Evolutionary conservation across 2,888 invertebrate species (phyloP).

Genomic region (Drosophila mimetica): DNA sequence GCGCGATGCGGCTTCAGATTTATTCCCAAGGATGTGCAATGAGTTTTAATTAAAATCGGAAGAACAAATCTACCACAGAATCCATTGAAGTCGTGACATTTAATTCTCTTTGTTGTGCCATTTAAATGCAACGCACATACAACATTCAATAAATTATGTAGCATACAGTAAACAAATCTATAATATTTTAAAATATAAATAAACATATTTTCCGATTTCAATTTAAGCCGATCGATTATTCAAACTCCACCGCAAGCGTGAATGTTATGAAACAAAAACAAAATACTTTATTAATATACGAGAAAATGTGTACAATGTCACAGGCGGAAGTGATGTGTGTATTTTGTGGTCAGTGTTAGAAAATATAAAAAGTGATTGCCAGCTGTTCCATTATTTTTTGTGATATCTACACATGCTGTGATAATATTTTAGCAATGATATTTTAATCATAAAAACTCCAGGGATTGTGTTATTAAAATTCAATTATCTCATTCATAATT

Average conservation of each 20-base stretch:
- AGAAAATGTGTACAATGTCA: not conserved
- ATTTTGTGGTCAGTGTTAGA: constrained; percentile 16
- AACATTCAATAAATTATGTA: too few species aligned
- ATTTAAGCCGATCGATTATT: not conserved
- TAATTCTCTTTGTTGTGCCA: not conserved
- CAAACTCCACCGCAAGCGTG: not conserved
- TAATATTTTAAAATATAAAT: not conserved
- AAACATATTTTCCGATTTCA: not conserved
- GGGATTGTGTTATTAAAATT: constrained; percentile 21
- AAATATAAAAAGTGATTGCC: not conserved
- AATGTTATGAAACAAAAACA: not conserved
- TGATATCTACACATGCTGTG: too few species aligned
- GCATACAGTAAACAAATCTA: not conserved
- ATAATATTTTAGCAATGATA: not conserved
- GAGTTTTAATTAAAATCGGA: not conserved
- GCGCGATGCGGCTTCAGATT: not conserved
- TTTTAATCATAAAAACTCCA: not conserved
- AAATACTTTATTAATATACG: not conserved
- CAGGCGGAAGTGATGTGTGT: not conserved
- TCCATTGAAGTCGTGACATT: not conserved
- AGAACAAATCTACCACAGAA: not conserved
- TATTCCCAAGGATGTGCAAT: not conserved
- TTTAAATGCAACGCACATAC: not conserved
- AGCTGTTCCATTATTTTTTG: not conserved
- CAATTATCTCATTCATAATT: constrained; percentile 16